phyloP scores from a whole-genome alignment of 1,140 invertebrate species.

The Solenopsis fugax region DNA sequence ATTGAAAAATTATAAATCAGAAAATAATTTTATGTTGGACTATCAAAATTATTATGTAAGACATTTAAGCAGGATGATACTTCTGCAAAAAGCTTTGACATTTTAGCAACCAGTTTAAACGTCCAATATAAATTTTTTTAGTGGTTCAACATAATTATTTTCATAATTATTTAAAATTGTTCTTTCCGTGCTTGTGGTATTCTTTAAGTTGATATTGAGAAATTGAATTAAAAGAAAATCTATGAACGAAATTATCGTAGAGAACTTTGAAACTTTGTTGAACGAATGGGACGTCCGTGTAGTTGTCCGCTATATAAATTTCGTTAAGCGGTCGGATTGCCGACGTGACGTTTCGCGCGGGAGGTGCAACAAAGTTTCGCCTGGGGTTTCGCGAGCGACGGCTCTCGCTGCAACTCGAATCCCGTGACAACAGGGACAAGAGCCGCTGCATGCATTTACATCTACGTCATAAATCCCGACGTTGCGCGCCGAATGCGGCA shows the following conservation, averaged over 20 bases:
- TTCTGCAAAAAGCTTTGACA: no score
- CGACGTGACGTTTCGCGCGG: conserved; percentile 22
- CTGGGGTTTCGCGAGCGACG: conserved; percentile 13
- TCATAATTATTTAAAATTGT: no score
- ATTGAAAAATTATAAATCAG: no score
- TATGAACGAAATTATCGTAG: neutral
- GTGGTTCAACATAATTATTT: no score
- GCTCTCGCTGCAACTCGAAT: conserved; percentile 38
- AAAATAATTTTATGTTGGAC: no score
- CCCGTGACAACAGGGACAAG: conserved; percentile 9
- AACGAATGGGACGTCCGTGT: neutral
- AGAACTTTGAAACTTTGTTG: neutral
- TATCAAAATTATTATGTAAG: no score
- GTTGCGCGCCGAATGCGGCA: conserved; percentile 10
- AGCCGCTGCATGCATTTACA: conserved; percentile 14
- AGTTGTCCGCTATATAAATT: conserved; percentile 36
- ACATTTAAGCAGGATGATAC: no score
- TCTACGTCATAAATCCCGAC: conserved; percentile 47
- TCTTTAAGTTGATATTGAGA: neutral
- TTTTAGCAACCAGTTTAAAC: no score
- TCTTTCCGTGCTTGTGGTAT: no score
- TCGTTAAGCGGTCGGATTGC: conserved; percentile 23
- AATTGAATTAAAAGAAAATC: neutral
- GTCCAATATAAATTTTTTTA: no score
- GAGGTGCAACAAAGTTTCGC: conserved; percentile 26